Evolutionary conservation across 2,797 vertebrate genomes (phyloP).

Genomic region (Botia almorhae): DNA sequence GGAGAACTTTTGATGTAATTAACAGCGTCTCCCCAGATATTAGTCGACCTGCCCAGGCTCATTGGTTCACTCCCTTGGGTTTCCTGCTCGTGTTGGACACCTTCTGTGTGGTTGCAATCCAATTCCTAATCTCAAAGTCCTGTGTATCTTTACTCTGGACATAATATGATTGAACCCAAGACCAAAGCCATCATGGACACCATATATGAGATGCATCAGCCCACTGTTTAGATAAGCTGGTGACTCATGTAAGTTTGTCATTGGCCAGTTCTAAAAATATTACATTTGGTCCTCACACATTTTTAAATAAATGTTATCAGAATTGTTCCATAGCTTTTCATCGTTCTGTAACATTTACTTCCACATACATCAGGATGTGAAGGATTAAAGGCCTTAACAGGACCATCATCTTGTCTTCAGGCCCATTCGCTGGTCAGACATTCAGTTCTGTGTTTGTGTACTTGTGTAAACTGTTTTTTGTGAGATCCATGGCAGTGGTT

Average conservation of each 20-base stretch:
- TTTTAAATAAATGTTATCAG: too few species aligned
- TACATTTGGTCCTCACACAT: background rate
- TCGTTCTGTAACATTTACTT: background rate
- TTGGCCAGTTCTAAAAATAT: background rate
- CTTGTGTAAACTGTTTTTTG: background rate
- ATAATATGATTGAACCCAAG: background rate
- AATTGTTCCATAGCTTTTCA: too few species aligned
- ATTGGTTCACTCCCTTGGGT: conserved; percentile 37
- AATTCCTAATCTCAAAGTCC: background rate
- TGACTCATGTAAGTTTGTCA: background rate
- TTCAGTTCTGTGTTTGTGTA: background rate
- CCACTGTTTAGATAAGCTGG: background rate
- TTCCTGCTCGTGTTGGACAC: background rate
- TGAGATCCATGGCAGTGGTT: background rate
- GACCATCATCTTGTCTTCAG: background rate
- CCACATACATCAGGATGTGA: background rate
- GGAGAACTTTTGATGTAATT: conserved; percentile 52
- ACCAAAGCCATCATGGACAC: background rate
- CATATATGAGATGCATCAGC: background rate
- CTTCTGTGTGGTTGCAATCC: background rate
- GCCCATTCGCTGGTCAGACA: background rate
- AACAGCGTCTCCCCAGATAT: conserved; percentile 54
- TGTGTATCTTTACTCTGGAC: background rate
- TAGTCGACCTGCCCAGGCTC: conserved; percentile 50
- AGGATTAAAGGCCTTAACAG: background rate